phyloP scores from a whole-genome alignment of 2,797 vertebrate genomes.

The Oophaga sylvatica region DNA sequence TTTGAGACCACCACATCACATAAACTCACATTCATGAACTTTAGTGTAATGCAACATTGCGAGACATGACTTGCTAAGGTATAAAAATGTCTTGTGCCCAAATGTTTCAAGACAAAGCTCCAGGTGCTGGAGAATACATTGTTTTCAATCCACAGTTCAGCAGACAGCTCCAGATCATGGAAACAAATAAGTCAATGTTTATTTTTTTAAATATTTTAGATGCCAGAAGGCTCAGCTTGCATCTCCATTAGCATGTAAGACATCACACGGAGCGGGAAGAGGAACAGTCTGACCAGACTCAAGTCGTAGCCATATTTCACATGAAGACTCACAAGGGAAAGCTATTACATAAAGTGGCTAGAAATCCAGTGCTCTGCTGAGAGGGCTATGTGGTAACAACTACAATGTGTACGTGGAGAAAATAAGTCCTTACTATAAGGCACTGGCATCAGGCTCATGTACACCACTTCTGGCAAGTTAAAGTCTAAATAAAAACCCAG shows the following conservation, averaged over 20 bases:
- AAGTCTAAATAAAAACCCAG: no score
- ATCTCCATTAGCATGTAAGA: conserved; percentile 33
- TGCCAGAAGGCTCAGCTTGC: conserved; percentile 44
- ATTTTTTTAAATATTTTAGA: conserved; percentile 35
- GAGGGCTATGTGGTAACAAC: neutral
- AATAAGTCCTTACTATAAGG: neutral
- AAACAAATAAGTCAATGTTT: conserved; percentile 46
- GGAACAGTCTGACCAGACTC: conserved; percentile 1
- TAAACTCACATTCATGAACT: no score
- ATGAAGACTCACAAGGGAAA: neutral
- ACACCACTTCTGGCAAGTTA: neutral
- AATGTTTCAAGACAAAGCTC: neutral
- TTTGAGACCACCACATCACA: neutral
- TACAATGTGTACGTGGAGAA: neutral
- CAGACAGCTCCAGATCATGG: conserved; percentile 34
- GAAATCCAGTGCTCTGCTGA: neutral
- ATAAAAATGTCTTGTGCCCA: neutral
- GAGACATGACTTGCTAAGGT: neutral
- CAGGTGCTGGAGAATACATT: neutral
- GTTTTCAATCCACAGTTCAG: conserved; percentile 15
- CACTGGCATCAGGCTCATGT: neutral
- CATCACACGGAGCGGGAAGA: conserved; percentile 10
- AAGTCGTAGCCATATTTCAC: neutral
- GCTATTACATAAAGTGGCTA: neutral
- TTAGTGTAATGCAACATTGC: neutral